Conservation (phyloP, 2,888 invertebrate genomes). For the Pherbina coryleti region DNA sequence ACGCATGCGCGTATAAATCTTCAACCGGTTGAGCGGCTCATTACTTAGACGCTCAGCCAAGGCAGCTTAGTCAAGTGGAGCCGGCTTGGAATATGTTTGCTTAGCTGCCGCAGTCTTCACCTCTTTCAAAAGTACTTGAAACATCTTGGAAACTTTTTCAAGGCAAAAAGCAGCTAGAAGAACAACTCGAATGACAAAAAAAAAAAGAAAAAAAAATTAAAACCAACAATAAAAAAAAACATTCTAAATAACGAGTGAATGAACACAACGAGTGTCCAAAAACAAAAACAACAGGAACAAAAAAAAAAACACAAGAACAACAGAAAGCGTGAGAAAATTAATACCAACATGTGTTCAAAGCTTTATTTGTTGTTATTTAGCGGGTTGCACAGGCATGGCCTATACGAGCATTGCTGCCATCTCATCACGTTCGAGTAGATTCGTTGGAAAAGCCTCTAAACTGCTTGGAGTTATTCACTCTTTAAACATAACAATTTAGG, state of each 20-base stretch:
- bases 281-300: neutral
- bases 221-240: too few relatives aligned
- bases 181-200: too few relatives aligned
- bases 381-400: neutral
- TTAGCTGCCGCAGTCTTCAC: slow-evolving; percentile 1
- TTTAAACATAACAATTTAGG: slow-evolving; percentile 11
- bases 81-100: neutral
- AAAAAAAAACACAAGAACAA: neutral
- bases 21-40: slow-evolving; percentile 46
- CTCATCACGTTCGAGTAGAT: neutral
- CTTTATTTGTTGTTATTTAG: neutral
- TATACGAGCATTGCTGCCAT: neutral
- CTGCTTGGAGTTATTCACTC: neutral
- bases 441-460: slow-evolving; percentile 17
- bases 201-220: too few relatives aligned
- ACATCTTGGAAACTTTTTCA: too few relatives aligned
- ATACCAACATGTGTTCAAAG: neutral
- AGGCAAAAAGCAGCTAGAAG: too few relatives aligned
- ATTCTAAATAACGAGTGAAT: too few relatives aligned
- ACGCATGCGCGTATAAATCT: slow-evolving; percentile 61
- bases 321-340: slow-evolving; percentile 30
- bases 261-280: neutral
- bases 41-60: neutral
- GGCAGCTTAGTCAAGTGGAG: neutral
- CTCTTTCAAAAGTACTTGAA: too few relatives aligned